Base-by-base conservation (phyloP, 2,113 vertebrate species). In the Entelurus aequoreus region DNA sequence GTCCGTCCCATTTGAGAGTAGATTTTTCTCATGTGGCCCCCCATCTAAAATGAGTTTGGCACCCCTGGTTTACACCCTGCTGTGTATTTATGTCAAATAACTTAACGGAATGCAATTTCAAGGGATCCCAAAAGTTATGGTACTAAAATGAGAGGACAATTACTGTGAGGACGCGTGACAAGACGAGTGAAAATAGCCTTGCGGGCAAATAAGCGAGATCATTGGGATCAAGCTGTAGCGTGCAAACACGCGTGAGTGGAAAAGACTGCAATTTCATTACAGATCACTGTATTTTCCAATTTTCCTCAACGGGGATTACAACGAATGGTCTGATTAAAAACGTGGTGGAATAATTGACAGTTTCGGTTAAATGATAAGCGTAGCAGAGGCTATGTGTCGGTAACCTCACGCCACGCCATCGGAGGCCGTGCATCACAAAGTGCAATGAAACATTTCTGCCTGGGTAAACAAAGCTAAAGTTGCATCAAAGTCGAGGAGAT, bases 391-490 rank as follows among this genome's bases (percentile, higher is more conserved):
- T 12, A 5, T 5, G 42, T 4, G 42, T 46, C 42, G 5, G 42
- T 46, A 46, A 46, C 10, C 42, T 3, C 68, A 60, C 28, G 49
- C 38, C 63, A 72, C 69, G 63, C 60, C 55, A 62, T 56, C 65
- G 74, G 44, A 70, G 63, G 59, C 72, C 52, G 11, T 60, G 70
- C 69, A 57, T 47, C 19, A 79, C 70, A 65, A 64, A 83, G 70
- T 71, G 80, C 77, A 81, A 88, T 88, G 85, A 86, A 83, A 77
- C 75, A 67, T 72, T 49, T 48, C 46, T 62, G 61, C 60, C 58
- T 77, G 48, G 50, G 63, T 82, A 88, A 88, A 88, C 84, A 86
- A 78, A 83, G 76, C 79, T 62, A 68, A 84, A 77, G 61, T 80
- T 84, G 78, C 79, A 65, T 68, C 10, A 6, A 42, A 76, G 53